Percentiles rank a stretch among this genome's conserved stretches.
These are phyloP conservation scores for Netelia fuscicornis DNA, from an alignment of 2,888 invertebrate species.

Conservation along the genomic window DNA sequence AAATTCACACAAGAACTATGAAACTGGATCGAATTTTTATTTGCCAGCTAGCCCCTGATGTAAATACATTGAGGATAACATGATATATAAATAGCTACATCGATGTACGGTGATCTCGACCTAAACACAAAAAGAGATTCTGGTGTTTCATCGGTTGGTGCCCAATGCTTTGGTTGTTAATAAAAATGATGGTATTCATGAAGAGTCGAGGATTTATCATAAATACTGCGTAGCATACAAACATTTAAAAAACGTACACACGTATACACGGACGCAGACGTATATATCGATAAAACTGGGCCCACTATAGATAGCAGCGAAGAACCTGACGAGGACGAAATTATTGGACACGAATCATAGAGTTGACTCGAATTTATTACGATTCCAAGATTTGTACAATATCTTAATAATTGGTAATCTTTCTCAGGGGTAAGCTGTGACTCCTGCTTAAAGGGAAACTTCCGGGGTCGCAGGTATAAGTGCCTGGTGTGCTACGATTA, in stretches of 20 bases:
- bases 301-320: background rate
- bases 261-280: background rate
- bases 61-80: conserved; percentile 5
- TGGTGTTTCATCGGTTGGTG: background rate
- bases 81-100: conserved; percentile 68
- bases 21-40: conserved; percentile 21
- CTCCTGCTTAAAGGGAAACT: conserved; percentile 99
- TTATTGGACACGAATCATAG: background rate
- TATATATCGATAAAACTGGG: conserved; percentile 11
- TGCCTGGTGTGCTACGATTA: conserved; percentile 99
- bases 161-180: too few relatives aligned
- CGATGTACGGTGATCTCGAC: conserved; percentile 68
- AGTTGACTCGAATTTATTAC: too few relatives aligned
- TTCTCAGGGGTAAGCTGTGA: conserved; percentile 99
- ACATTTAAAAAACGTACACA: background rate
- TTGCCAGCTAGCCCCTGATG: conserved; percentile 39
- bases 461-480: conserved; percentile 98
- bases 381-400: background rate
- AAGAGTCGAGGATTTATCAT: too few relatives aligned
- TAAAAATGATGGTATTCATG: too few relatives aligned
- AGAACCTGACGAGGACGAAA: background rate
- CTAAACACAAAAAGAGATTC: conserved; percentile 30
- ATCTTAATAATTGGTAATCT: background rate
- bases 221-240: too few relatives aligned
- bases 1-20: background rate